A percentile compares a stretch with the other conserved stretches of the same genome.
Evolutionary conservation across 53 echinoderm and acorn worm species (phyloP).

Genomic region (Antedon mediterranea): DNA sequence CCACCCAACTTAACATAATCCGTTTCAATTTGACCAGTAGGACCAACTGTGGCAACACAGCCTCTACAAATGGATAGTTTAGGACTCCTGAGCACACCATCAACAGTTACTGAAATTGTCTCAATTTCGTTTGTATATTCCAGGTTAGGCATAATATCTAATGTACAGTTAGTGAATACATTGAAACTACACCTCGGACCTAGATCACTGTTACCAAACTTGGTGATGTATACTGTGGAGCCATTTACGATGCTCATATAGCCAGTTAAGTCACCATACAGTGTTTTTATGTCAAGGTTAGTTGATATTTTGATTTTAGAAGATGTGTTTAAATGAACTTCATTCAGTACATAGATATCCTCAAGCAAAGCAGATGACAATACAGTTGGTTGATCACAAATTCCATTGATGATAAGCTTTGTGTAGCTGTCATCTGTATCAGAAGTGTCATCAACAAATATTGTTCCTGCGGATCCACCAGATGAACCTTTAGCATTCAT

Average conservation of each 20-base stretch:
- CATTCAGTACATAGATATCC: slow-evolving; percentile 14
- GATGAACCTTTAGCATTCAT: slow-evolving; percentile 34
- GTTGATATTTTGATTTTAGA: slow-evolving; percentile 26
- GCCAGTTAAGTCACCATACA: slow-evolving; percentile 53
- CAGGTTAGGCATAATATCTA: slow-evolving; percentile 9
- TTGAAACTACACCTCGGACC: slow-evolving; percentile 49
- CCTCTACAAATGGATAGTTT: slow-evolving; percentile 22
- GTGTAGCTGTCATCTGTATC: slow-evolving; percentile 10
- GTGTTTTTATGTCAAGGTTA: slow-evolving; percentile 12
- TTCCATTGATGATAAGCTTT: slow-evolving; percentile 30
- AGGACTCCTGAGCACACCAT: slow-evolving; percentile 33
- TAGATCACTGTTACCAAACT: neutral
- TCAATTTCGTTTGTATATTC: slow-evolving; percentile 19
- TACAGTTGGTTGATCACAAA: slow-evolving; percentile 19
- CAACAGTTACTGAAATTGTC: slow-evolving; percentile 21
- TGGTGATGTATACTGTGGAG: slow-evolving; percentile 11
- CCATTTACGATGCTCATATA: slow-evolving; percentile 17
- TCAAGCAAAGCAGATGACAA: slow-evolving; percentile 17
- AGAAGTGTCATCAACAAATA: slow-evolving; percentile 17
- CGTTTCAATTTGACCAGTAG: slow-evolving; percentile 6
- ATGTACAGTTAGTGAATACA: slow-evolving; percentile 24
- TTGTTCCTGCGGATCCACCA: slow-evolving; percentile 39
- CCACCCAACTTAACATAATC: neutral
- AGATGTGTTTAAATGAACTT: slow-evolving; percentile 27
- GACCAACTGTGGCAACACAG: neutral